Conservation (phyloP, 37 sponge, comb jelly and placozoan genomes). For the Chondrilla cf. caribensis region DNA sequence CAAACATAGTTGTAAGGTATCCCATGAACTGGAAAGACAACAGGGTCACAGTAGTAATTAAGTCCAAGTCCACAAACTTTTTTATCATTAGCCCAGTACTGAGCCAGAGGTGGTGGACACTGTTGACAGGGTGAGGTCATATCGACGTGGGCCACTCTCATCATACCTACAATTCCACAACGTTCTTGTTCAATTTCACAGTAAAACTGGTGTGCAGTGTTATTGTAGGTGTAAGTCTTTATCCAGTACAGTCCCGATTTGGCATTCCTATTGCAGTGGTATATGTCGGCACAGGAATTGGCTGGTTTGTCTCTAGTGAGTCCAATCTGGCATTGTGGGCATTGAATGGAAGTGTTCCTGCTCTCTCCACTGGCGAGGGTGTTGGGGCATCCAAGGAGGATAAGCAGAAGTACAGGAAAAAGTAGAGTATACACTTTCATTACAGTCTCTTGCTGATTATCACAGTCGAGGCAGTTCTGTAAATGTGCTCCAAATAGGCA, state of each 20-base stretch:
- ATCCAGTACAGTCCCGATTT: slow-evolving; percentile 5
- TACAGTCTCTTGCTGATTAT: too few species aligned
- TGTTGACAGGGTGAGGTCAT: not conserved
- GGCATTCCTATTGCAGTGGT: slow-evolving; percentile 1
- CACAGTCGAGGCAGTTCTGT: too few species aligned
- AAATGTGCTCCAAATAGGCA: too few species aligned
- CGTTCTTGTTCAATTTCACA: slow-evolving; percentile 12
- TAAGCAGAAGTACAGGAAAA: too few species aligned
- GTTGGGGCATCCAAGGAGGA: too few species aligned
- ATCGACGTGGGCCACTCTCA: slow-evolving; percentile 13
- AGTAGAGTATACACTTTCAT: too few species aligned
- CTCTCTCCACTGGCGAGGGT: too few species aligned
- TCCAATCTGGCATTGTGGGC: not conserved
- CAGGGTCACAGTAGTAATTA: not conserved
- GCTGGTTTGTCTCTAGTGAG: not conserved
- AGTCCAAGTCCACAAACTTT: not conserved
- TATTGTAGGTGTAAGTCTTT: too few species aligned
- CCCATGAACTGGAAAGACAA: slow-evolving; percentile 1
- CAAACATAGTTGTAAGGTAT: slow-evolving; percentile 1
- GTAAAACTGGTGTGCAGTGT: slow-evolving; percentile 6
- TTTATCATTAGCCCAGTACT: slow-evolving; percentile 8
- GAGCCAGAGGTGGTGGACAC: slow-evolving; percentile 20
- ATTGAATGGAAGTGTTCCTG: too few species aligned
- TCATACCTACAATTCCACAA: slow-evolving; percentile 1
- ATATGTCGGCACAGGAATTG: not conserved